Base-by-base conservation (phyloP, 2,113 vertebrate species). In the Tor tambroides region DNA sequence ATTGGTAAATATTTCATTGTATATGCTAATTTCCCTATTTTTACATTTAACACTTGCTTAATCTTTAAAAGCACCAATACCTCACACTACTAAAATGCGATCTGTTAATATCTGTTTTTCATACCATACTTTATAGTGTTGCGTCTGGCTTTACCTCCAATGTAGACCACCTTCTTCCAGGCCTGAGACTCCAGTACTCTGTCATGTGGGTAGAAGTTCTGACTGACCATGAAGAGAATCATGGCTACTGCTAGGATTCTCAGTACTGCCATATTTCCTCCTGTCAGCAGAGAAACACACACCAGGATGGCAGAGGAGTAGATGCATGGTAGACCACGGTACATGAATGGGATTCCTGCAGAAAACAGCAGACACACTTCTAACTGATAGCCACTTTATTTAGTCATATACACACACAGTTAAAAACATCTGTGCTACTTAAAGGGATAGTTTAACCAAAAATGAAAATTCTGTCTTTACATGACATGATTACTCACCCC, bases 151-250 rank as follows among this genome's bases (percentile, higher is more conserved):
- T 93, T 92, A 98, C 97, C 97, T 94, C 96, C 97, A 0, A 93
- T 93, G 0, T 96, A 99, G 79, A 98, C 94, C 2, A 85, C 80
- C 92, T 99, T 99, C 90, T 99, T 99, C 97, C 97, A 99, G 51
- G 92, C 93, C 90, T 99, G 96, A 0, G 98, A 98, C 90, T 98
- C 97, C 89, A 99, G 93, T 87, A 98, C 94, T 81, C 95, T 94
- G 89, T 99, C 97, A 0, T 97, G 96, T 15, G 97, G 98, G 88
- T 99, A 98, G 94, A 94, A 94, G 71, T 92, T 96, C 26, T 94
- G 96, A 86, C 97, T 96, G 8, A 96, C 93, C 97, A 98, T 99
- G 89, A 97, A 97, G 10, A 97, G 92, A 86, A 96, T 95, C 96
- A 98, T 97, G 79, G 96, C 90, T 11, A 94, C 85, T 0, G 96